Evolutionary conservation across 2,797 vertebrate species (phyloP).

Genomic region (Gymnocypris eckloni): DNA sequence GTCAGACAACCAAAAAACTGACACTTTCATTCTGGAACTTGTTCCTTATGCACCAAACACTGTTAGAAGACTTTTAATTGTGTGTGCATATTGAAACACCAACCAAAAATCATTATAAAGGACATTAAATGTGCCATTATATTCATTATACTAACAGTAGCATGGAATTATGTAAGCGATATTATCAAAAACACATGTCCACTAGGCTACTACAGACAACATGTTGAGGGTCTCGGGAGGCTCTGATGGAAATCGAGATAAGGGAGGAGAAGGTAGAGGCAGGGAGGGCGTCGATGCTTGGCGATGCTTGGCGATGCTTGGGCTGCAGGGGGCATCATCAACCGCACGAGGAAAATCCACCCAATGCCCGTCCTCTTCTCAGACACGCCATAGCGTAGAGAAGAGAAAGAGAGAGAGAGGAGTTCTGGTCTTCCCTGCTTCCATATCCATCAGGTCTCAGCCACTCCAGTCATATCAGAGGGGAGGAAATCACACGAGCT

Average conservation of each 20-base stretch:
- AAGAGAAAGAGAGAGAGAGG: constrained; percentile 67
- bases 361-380: constrained; percentile 56
- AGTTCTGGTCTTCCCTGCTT: constrained; percentile 68
- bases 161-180: no score
- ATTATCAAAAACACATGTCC: no score
- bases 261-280: no score
- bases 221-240: no score
- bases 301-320: no score
- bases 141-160: no score
- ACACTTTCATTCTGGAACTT: neutral
- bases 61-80: neutral
- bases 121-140: no score
- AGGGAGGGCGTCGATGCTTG: no score
- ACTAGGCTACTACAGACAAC: no score
- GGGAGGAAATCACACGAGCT: constrained; percentile 53
- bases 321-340: no score
- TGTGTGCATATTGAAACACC: neutral
- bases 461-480: constrained; percentile 56
- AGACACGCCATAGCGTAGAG: constrained; percentile 49
- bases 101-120: no score
- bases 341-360: constrained; percentile 62
- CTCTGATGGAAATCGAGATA: no score
- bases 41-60: neutral
- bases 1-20: neutral
- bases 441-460: constrained; percentile 70